Evolutionary conservation across 2,888 invertebrate species (phyloP), one percentile per base, ranked within the genome.

Genomic region (Drosophila nigricruria): DNA sequence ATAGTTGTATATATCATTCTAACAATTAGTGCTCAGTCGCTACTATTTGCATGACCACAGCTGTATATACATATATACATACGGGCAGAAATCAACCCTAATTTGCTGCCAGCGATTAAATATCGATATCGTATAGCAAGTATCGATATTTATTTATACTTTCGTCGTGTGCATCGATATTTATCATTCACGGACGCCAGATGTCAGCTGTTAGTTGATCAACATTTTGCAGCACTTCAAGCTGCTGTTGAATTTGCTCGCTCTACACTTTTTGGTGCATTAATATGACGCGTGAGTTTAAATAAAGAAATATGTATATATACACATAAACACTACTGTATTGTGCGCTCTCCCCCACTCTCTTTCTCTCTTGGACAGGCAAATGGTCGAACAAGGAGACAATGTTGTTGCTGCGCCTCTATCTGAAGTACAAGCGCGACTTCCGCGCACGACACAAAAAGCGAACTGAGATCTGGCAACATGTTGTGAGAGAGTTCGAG

Each of bases 371-470:
- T 8, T 1, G 12, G 23, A 1, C 30, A 72, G 71, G 14, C 9
- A 64, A 54, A 23, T 71, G 73, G 73, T 43, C 67, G 1, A n/a
- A 10, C 1, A 27, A 34, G 14, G 54, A 72, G 8, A 54, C 54
- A 14, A 23, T 10, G 16, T 16, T 65, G 16, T 10, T 71, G 18
- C 42, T 71, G 4, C 20, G 20, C 12, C 73, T 72, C 14, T 72
- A 72, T 5, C 14, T 65, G 38, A 71, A 71, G 34, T 50, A 71
- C 32, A 71, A 72, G 42, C 25, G 49, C 8, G 65, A 38, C 1
- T 59, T 59, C 4, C 36, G 16, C 1, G 47, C 47, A 0, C 52
- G 63, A 1, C 10, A n/a, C 0, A 57, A 42, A 3, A 42, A 52
- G 9, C 58, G 72, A 34, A 8, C 54, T 0, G 43, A 50, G 25